Conservation (phyloP, 2,797 vertebrate genomes). For the Chelonia mydas region DNA sequence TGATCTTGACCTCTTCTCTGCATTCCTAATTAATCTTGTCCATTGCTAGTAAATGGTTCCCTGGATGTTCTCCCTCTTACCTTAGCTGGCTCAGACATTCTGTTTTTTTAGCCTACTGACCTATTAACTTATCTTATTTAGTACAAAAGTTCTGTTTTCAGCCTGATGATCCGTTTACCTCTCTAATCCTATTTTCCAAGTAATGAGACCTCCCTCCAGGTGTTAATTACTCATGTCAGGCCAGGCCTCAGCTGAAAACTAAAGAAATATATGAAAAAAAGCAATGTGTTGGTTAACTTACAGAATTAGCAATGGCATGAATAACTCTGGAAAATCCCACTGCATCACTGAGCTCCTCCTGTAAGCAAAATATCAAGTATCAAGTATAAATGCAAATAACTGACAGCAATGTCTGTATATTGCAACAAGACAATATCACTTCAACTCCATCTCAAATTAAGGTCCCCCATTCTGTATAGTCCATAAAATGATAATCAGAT, state of each 20-base stretch:
- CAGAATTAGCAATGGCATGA: conserved; percentile 95
- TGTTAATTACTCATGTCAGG: background rate
- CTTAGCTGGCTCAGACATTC: background rate
- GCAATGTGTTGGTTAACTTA: conserved; percentile 77
- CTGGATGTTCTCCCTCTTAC: background rate
- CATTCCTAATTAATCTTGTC: background rate
- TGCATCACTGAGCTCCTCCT: conserved; percentile 96
- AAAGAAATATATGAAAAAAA: background rate
- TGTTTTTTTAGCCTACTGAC: background rate
- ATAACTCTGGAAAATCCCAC: conserved; percentile 98
- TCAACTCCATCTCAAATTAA: background rate
- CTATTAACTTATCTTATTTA: background rate
- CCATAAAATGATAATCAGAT: background rate
- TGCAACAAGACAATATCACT: background rate
- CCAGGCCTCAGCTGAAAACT: background rate
- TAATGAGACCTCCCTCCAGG: background rate
- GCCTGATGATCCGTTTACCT: background rate
- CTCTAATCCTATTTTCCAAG: background rate
- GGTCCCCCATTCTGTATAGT: background rate
- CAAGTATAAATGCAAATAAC: background rate
- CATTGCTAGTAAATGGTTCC: background rate
- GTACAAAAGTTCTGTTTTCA: background rate
- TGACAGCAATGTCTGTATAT: background rate
- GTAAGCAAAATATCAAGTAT: conserved; percentile 32
- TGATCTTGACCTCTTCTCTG: background rate